Evolutionary conservation across 2,113 vertebrate species (phyloP).

Genomic region (Cricetomys ansorgei): DNA sequence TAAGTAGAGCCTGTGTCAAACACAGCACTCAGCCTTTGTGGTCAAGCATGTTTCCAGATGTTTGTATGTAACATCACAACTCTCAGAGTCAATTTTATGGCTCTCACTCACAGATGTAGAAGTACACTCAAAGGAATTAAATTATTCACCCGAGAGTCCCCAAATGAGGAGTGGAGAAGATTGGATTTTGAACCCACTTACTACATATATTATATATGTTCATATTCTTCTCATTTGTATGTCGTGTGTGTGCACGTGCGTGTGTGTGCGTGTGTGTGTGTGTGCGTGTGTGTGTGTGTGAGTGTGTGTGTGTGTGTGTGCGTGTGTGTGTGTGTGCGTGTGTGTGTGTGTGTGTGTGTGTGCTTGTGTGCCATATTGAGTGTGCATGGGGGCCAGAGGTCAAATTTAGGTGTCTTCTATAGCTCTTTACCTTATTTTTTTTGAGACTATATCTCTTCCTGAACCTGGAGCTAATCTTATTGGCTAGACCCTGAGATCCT

Average conservation of each 20-base stretch:
- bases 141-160: not conserved
- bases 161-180: not conserved
- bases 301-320: not conserved
- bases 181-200: not conserved
- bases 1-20: not conserved
- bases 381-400: not conserved
- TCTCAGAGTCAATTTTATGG: not conserved
- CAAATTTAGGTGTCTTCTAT: not conserved
- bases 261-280: too few species aligned
- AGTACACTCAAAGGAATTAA: conserved; percentile 27
- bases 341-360: not conserved
- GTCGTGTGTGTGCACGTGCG: not conserved
- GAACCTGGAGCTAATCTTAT: not conserved
- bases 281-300: not conserved
- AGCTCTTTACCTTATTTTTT: not conserved
- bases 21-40: not conserved
- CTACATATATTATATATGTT: not conserved
- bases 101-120: conserved; percentile 14
- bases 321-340: not conserved
- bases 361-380: not conserved
- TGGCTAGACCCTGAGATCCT: not conserved
- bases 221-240: not conserved
- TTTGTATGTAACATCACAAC: not conserved
- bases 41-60: not conserved
- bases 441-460: not conserved